phyloP scores from a whole-genome alignment of 2,797 vertebrate genomes.

The Gambusia yucatana region DNA sequence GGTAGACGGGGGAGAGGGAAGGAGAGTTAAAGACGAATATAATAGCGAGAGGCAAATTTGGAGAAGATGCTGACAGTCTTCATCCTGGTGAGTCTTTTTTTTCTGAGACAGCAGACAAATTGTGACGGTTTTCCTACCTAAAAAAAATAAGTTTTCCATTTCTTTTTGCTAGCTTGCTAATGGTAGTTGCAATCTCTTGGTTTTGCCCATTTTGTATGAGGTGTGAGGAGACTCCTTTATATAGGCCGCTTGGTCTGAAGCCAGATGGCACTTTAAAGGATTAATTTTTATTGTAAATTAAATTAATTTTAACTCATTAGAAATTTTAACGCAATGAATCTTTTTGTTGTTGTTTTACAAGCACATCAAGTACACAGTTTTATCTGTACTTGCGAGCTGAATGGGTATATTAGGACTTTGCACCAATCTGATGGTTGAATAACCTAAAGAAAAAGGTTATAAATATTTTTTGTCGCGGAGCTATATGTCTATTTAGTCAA shows the following conservation, averaged over 20 bases:
- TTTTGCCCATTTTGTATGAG: neutral
- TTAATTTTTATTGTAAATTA: no score
- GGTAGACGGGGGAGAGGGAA: slow-evolving; percentile 36
- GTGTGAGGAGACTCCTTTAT: neutral
- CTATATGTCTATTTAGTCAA: no score
- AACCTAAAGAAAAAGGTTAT: no score
- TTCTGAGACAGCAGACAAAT: neutral
- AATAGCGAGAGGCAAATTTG: slow-evolving; percentile 21
- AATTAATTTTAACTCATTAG: no score
- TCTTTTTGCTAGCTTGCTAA: neutral
- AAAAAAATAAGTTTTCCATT: neutral
- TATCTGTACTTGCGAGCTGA: no score
- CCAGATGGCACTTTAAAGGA: neutral
- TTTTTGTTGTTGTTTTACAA: no score
- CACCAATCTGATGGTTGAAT: no score
- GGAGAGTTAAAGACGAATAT: slow-evolving; percentile 29
- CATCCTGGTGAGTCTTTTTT: slow-evolving; percentile 12
- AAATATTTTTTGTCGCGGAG: no score
- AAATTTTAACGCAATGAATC: no score
- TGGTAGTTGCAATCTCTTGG: neutral
- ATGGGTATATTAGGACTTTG: no score
- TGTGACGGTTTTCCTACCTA: neutral
- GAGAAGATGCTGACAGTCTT: slow-evolving; percentile 18
- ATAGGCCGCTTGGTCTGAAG: neutral
- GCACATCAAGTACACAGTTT: no score